Conservation (phyloP, 2,888 invertebrate genomes). For the Argyresthia goedartella region DNA sequence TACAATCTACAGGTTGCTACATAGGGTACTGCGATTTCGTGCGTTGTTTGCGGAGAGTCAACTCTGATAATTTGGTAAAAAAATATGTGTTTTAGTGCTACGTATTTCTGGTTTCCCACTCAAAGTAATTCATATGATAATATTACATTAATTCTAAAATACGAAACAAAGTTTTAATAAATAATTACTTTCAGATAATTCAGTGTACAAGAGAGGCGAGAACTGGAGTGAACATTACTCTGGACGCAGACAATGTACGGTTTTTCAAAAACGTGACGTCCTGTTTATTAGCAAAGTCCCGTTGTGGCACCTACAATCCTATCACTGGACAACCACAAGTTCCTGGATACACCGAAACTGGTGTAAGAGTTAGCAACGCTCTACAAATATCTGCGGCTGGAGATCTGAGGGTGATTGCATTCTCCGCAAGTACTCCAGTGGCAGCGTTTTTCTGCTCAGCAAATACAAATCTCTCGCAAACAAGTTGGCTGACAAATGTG, state of each 20-base stretch:
- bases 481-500: constrained; percentile 56
- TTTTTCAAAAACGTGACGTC: constrained; percentile 75
- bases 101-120: background rate
- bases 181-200: constrained; percentile 45
- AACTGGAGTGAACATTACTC: constrained; percentile 54
- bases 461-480: constrained; percentile 61
- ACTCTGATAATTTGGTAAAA: constrained; percentile 68
- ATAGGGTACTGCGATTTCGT: constrained; percentile 74
- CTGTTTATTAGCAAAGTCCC: constrained; percentile 73
- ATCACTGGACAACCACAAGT: constrained; percentile 75
- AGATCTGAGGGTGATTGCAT: constrained; percentile 66
- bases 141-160: background rate
- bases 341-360: constrained; percentile 49
- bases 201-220: constrained; percentile 66
- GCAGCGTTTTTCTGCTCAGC: constrained; percentile 66
- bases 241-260: constrained; percentile 61
- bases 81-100: constrained; percentile 3
- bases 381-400: constrained; percentile 68
- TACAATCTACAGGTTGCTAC: constrained; percentile 62
- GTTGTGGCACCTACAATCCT: constrained; percentile 74
- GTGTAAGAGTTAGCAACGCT: constrained; percentile 59
- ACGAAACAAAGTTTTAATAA: background rate
- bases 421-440: constrained; percentile 61
- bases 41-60: constrained; percentile 67
- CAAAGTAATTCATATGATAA: too few relatives aligned